phyloP scores from a whole-genome alignment of 1,140 invertebrate species.

The Drosophila quadrilineata region DNA sequence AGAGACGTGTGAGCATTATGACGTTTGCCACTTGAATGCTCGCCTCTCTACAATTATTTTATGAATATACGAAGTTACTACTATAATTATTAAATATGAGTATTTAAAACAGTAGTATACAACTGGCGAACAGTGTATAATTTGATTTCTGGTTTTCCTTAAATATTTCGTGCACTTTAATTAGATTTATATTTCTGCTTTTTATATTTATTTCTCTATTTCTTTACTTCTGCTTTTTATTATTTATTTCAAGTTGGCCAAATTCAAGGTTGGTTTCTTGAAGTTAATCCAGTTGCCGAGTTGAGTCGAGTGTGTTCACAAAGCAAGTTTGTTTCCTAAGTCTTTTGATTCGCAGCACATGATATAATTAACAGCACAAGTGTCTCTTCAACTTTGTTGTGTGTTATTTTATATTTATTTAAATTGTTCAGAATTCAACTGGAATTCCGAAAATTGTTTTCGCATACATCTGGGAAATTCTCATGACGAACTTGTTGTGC shows the following conservation, averaged over 20 bases:
- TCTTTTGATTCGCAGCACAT: conserved; percentile 32
- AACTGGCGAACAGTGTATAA: too few relatives aligned
- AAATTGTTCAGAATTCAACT: not conserved
- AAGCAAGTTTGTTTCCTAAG: conserved; percentile 35
- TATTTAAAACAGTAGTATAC: too few relatives aligned
- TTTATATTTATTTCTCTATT: conserved; percentile 2
- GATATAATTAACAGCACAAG: conserved; percentile 7
- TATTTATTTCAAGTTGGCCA: conserved; percentile 24
- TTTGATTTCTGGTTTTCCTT: conserved; percentile 49
- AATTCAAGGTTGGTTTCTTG: conserved; percentile 52
- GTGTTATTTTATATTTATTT: not conserved
- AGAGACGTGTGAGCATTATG: conserved; percentile 21
- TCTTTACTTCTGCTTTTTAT: conserved; percentile 16
- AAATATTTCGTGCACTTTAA: conserved; percentile 50
- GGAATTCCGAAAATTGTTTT: conserved; percentile 1
- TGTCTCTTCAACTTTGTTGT: too few relatives aligned
- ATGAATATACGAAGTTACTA: too few relatives aligned
- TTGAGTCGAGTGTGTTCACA: not conserved
- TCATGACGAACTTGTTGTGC: conserved; percentile 10
- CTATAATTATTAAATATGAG: conserved; percentile 16
- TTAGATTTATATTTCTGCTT: conserved; percentile 38
- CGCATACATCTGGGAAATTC: conserved; percentile 8
- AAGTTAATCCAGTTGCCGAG: not conserved
- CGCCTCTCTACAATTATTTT: conserved; percentile 20
- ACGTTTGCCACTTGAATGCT: conserved; percentile 18